These are phyloP conservation scores for Aphaenogaster ashmeadi DNA, from an alignment of 1,140 invertebrate species.

Conservation along the genomic window DNA sequence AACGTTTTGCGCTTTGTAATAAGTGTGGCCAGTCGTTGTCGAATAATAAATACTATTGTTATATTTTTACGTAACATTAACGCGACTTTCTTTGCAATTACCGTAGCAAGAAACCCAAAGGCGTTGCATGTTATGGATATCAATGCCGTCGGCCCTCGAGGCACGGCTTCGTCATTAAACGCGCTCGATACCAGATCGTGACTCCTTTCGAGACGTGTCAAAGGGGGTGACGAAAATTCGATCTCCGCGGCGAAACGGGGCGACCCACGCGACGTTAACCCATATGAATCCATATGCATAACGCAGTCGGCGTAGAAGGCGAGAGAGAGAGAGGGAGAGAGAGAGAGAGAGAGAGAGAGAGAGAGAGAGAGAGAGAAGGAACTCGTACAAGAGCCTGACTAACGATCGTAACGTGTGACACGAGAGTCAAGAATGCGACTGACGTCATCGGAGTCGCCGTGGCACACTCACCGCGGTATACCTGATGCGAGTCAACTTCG, in stretches of 20 bases:
- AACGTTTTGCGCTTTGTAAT: too few relatives aligned
- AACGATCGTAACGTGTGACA: conserved; percentile 75
- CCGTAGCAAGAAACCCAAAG: neutral
- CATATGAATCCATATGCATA: conserved; percentile 50
- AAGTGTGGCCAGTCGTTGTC: too few relatives aligned
- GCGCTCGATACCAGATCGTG: neutral
- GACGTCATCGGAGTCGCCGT: conserved; percentile 68
- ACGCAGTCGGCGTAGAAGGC: neutral
- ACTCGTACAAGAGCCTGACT: conserved; percentile 72
- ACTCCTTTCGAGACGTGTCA: conserved; percentile 26
- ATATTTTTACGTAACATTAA: neutral
- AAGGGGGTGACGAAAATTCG: conserved; percentile 46
- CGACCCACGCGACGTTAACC: conserved; percentile 25
- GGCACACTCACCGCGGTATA: conserved; percentile 66
- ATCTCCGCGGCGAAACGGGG: conserved; percentile 15
- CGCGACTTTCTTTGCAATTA: neutral
- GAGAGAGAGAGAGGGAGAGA: neutral
- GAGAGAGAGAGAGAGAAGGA: conserved; percentile 44
- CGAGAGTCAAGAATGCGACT: conserved; percentile 72
- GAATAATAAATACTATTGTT: neutral
- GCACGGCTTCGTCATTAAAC: conserved; percentile 39
- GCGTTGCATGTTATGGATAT: neutral
- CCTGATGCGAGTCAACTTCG: conserved; percentile 58
- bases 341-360: neutral
- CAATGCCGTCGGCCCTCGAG: conserved; percentile 24